Evolutionary conservation across 2,113 vertebrate species (phyloP).

Genomic region (Mesocricetus auratus): DNA sequence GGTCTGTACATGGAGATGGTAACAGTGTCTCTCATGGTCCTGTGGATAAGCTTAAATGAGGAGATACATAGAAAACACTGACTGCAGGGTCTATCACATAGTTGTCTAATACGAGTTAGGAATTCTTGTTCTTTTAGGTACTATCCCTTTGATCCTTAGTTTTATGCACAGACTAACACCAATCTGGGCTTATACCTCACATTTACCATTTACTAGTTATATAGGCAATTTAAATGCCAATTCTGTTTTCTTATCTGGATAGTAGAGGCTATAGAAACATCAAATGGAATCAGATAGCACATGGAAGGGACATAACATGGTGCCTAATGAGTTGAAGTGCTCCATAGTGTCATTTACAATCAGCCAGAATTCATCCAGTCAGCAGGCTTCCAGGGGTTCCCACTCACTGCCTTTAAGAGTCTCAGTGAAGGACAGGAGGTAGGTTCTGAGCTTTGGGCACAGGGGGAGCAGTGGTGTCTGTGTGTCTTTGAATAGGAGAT

Average conservation of each 20-base stretch:
- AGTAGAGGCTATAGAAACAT: not conserved
- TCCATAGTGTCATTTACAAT: not conserved
- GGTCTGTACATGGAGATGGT: not conserved
- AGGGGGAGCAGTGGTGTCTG: not conserved
- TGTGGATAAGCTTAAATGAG: conserved; percentile 10
- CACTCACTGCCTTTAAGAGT: not conserved
- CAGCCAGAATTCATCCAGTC: not conserved
- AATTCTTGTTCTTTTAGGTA: not conserved
- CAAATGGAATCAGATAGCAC: not conserved
- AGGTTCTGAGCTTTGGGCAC: not conserved
- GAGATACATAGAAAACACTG: not conserved
- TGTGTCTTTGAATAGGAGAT: not conserved
- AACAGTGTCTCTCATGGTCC: not conserved
- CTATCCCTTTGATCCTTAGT: not conserved
- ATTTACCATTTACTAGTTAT: not conserved
- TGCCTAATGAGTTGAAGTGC: not conserved
- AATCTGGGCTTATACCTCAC: not conserved
- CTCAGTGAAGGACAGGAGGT: not conserved
- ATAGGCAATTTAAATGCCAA: not conserved
- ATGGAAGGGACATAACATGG: not conserved
- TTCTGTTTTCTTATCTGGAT: not conserved
- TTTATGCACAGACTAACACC: not conserved
- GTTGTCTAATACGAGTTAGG: not conserved
- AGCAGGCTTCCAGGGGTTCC: not conserved
- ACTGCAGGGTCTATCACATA: not conserved